Conservation (phyloP, 2,888 invertebrate genomes). For the Drosophila maculinotata region DNA sequence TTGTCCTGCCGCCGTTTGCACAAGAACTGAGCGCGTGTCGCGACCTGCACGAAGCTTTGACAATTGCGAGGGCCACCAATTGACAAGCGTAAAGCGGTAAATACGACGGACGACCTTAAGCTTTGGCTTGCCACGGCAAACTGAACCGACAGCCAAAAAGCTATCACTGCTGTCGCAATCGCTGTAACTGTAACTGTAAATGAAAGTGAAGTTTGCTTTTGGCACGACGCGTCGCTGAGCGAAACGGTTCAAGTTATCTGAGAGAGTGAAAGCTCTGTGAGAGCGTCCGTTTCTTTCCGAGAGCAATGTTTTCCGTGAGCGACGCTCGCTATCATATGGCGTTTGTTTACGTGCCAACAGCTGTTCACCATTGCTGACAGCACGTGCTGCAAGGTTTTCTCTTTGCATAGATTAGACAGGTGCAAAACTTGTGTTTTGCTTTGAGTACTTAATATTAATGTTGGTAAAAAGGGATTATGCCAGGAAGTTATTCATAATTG, state of each 20-base stretch:
- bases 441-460: too few relatives aligned
- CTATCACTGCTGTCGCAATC: too few relatives aligned
- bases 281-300: not conserved
- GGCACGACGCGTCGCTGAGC: constrained; percentile 44
- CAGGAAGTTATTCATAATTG: too few relatives aligned
- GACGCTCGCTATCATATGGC: constrained; percentile 52
- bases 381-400: constrained; percentile 41
- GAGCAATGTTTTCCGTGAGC: not conserved
- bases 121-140: constrained; percentile 67
- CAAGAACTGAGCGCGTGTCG: constrained; percentile 58
- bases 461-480: too few relatives aligned
- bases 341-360: constrained; percentile 73
- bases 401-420: constrained; percentile 29
- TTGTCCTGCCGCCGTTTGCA: constrained; percentile 55
- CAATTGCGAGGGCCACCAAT: constrained; percentile 20
- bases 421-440: constrained; percentile 4
- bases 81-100: constrained; percentile 19
- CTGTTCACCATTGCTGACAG: constrained; percentile 49
- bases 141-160: constrained; percentile 53
- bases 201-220: constrained; percentile 67
- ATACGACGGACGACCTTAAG: constrained; percentile 57
- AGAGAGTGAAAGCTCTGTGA: constrained; percentile 56
- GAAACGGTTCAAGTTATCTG: constrained; percentile 66
- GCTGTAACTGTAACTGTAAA: constrained; percentile 45
- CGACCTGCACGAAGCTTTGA: constrained; percentile 40